Percentiles rank a stretch among this genome's conserved stretches.
These are phyloP conservation scores for Lytechinus pictus DNA, from an alignment of 35 echinoderm and acorn worm genomes.

Conservation along the genomic window DNA sequence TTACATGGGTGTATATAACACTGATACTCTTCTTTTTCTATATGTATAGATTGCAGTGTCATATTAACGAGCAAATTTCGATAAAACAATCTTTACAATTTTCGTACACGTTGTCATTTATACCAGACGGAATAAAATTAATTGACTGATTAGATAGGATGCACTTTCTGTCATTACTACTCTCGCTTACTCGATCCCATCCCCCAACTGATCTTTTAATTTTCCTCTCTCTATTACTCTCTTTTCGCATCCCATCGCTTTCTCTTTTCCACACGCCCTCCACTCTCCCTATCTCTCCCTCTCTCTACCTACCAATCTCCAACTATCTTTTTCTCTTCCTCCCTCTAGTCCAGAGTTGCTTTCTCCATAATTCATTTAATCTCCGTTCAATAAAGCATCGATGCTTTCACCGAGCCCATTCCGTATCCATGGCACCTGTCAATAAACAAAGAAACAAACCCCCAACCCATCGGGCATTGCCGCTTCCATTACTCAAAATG, in stretches of 20 bases:
- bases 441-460: conserved; percentile 13
- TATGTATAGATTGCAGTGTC: background rate
- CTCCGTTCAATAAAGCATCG: conserved; percentile 17
- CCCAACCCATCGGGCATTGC: background rate
- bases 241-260: background rate
- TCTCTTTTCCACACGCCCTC: background rate
- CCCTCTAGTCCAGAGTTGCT: background rate
- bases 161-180: background rate
- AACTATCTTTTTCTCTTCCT: background rate
- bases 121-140: background rate
- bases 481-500: conserved; percentile 1
- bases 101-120: background rate
- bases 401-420: background rate
- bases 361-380: conserved; percentile 7
- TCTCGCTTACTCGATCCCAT: background rate
- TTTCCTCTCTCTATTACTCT: background rate
- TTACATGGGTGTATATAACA: no score
- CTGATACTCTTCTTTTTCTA: no score
- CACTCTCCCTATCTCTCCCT: background rate
- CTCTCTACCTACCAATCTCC: background rate
- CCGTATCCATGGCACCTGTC: background rate
- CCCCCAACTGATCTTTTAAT: background rate
- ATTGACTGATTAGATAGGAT: background rate
- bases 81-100: background rate
- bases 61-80: background rate